These are phyloP conservation scores for Oligia strigilis DNA, from an alignment of 2,888 invertebrate species.

Conservation along the genomic window DNA sequence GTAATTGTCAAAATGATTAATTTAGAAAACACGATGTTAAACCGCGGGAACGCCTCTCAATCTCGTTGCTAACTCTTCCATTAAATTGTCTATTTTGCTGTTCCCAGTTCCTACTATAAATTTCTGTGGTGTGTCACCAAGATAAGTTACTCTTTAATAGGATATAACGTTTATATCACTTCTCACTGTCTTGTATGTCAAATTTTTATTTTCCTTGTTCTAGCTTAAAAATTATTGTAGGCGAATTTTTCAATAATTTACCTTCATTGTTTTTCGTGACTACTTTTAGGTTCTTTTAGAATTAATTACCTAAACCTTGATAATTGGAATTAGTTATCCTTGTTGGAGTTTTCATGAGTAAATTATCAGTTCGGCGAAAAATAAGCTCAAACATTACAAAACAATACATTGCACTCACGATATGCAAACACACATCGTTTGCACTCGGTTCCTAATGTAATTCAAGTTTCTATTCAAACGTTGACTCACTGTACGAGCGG, in stretches of 20 bases:
- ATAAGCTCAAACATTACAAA: slow-evolving; percentile 19
- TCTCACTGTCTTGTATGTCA: background rate
- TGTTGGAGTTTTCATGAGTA: background rate
- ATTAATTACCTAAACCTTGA: background rate
- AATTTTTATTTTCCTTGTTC: no score
- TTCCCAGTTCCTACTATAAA: slow-evolving; percentile 22
- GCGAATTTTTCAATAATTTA: no score
- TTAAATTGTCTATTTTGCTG: slow-evolving; percentile 39
- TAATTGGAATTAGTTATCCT: background rate
- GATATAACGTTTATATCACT: background rate
- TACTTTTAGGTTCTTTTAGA: background rate
- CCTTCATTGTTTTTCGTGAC: no score
- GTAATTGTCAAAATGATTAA: slow-evolving; percentile 45
- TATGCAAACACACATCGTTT: slow-evolving; percentile 35
- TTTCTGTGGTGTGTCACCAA: slow-evolving; percentile 14
- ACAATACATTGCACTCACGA: slow-evolving; percentile 43
- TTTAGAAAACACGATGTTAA: slow-evolving; percentile 33
- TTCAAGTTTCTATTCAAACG: slow-evolving; percentile 32
- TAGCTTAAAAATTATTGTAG: background rate
- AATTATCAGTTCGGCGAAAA: slow-evolving; percentile 7
- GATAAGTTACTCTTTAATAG: background rate
- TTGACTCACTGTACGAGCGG: slow-evolving; percentile 37
- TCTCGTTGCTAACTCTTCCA: slow-evolving; percentile 35
- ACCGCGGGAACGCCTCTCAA: slow-evolving; percentile 50
- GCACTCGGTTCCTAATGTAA: slow-evolving; percentile 34